Conservation (phyloP, 2,888 invertebrate species). For the Ctena decussata region DNA sequence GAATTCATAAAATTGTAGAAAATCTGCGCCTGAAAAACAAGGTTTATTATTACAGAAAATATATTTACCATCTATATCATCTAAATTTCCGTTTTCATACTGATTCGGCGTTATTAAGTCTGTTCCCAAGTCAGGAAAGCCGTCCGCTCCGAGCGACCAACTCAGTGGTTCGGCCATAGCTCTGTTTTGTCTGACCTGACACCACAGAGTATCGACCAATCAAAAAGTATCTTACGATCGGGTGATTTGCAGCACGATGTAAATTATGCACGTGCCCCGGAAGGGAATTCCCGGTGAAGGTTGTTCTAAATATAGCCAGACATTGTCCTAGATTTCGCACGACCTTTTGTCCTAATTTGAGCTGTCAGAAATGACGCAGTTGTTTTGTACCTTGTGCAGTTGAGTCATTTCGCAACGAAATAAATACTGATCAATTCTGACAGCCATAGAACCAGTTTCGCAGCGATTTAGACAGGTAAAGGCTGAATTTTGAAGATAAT, state of each 20-base stretch:
- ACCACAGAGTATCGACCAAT: constrained; percentile 58
- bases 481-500: background rate
- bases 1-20: background rate
- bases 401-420: background rate
- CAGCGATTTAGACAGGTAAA: background rate
- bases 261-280: constrained; percentile 59
- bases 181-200: constrained; percentile 55
- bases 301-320: constrained; percentile 36
- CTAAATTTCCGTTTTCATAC: constrained; percentile 72
- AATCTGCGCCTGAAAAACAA: background rate
- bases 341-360: too few species aligned
- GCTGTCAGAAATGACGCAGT: constrained; percentile 18
- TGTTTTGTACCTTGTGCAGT: background rate
- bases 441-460: background rate
- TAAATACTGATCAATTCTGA: too few species aligned
- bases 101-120: constrained; percentile 76
- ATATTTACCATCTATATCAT: constrained; percentile 82
- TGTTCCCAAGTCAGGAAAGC: constrained; percentile 74
- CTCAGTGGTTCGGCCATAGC: constrained; percentile 63
- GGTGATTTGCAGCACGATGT: constrained; percentile 55
- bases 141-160: constrained; percentile 66
- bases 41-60: constrained; percentile 27
- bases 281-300: constrained; percentile 64
- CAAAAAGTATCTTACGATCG: constrained; percentile 57
- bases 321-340: background rate